A percentile compares a stretch with the other conserved stretches of the same genome.
These are phyloP conservation scores for Ischnura elegans DNA, from an alignment of 2,888 invertebrate genomes.

Conservation along the genomic window DNA sequence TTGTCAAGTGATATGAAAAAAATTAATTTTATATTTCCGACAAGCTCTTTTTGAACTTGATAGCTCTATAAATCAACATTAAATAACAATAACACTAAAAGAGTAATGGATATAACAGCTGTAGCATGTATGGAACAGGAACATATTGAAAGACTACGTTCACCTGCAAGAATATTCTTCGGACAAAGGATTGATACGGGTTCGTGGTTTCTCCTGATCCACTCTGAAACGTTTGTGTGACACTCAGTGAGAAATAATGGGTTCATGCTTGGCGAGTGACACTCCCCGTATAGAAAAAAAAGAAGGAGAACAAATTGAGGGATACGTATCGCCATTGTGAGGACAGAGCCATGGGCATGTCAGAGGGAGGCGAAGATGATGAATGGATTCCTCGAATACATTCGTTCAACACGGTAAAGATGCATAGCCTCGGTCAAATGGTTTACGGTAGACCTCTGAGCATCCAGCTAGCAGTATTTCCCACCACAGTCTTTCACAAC, in stretches of 20 bases:
- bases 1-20: no score
- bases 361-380: background rate
- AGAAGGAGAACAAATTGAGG: background rate
- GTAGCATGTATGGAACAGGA: background rate
- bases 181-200: background rate
- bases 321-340: background rate
- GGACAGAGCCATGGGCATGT: background rate
- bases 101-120: no score
- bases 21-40: no score
- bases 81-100: no score
- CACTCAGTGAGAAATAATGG: background rate
- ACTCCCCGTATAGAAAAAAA: background rate
- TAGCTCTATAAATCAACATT: no score
- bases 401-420: background rate
- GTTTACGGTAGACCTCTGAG: background rate
- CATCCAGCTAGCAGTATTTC: background rate
- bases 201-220: background rate
- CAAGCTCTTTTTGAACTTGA: no score
- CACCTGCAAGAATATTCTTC: background rate
- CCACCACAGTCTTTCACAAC: no score
- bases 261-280: background rate
- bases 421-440: background rate
- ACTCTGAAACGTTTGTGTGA: background rate
- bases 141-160: background rate
- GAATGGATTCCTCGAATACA: background rate